A percentile compares a stretch with the other conserved stretches of the same genome.
Evolutionary conservation across 1,140 invertebrate genomes (phyloP).

Genomic region (Diabrotica undecimpunctata): DNA sequence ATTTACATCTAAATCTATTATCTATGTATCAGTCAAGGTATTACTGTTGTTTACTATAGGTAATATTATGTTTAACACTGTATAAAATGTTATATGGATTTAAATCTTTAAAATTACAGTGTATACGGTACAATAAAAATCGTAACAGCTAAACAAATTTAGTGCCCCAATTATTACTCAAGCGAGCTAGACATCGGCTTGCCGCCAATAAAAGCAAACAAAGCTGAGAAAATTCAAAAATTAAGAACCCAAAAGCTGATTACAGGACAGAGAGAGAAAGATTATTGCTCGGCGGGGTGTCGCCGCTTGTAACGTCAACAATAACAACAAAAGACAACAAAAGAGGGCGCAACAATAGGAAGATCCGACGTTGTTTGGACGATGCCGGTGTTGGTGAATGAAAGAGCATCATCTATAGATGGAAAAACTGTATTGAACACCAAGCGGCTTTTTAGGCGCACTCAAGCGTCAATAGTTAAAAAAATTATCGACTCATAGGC

Average conservation of each 20-base stretch:
- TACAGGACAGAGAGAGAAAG: constrained; percentile 30
- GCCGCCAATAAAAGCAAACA: constrained; percentile 1
- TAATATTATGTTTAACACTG: no score
- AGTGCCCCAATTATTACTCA: no score
- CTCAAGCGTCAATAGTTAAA: constrained; percentile 7
- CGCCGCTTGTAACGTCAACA: constrained; percentile 36
- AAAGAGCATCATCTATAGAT: constrained; percentile 12
- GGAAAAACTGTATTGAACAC: constrained; percentile 7
- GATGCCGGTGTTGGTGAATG: constrained; percentile 7
- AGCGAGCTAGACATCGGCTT: no score
- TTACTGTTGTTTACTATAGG: no score
- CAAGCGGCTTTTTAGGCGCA: constrained; percentile 13
- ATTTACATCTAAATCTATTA: no score
- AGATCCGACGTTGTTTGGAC: constrained; percentile 27
- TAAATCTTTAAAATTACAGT: no score
- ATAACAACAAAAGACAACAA: constrained; percentile 33
- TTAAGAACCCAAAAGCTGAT: constrained; percentile 35
- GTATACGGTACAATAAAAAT: no score
- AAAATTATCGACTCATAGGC: constrained; percentile 8
- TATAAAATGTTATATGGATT: no score
- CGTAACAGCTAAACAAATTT: no score
- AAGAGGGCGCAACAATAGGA: constrained; percentile 32
- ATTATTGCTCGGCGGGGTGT: constrained; percentile 42
- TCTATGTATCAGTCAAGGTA: no score
- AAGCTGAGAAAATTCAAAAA: constrained; percentile 21